phyloP scores from a whole-genome alignment of 2,888 invertebrate species.

The Dicyrtomina minuta region DNA sequence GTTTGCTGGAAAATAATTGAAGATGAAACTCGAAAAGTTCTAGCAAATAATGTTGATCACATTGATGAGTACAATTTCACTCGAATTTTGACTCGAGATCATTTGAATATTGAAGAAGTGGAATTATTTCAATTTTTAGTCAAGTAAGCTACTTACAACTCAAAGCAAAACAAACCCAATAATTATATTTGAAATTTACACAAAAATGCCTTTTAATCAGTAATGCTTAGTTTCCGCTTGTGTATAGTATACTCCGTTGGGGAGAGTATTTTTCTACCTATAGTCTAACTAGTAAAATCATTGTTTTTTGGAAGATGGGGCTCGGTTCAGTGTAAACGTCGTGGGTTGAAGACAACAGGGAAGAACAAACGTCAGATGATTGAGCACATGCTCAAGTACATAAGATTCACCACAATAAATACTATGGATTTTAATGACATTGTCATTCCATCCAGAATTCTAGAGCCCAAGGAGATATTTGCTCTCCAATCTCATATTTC shows the following conservation, averaged over 20 bases:
- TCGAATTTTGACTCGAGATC: slow-evolving; percentile 43
- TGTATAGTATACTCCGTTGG: too few relatives aligned
- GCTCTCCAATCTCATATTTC: slow-evolving; percentile 34
- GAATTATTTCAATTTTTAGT: slow-evolving; percentile 45
- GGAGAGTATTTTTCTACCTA: neutral
- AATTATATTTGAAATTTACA: too few relatives aligned
- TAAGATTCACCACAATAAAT: slow-evolving; percentile 48
- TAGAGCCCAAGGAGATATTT: slow-evolving; percentile 42
- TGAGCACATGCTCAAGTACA: slow-evolving; percentile 39
- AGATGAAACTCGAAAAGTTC: slow-evolving; percentile 37
- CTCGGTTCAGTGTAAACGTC: slow-evolving; percentile 38
- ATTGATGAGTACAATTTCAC: slow-evolving; percentile 41
- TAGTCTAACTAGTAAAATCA: neutral
- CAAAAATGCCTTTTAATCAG: too few relatives aligned
- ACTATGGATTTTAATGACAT: slow-evolving; percentile 39
- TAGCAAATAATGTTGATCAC: slow-evolving; percentile 41
- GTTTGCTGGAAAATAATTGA: slow-evolving; percentile 48
- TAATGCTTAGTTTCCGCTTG: too few relatives aligned
- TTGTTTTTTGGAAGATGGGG: slow-evolving; percentile 42
- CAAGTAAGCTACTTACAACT: slow-evolving; percentile 36
- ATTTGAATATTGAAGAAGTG: slow-evolving; percentile 43
- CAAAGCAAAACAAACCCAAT: too few relatives aligned
- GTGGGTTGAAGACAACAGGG: slow-evolving; percentile 39
- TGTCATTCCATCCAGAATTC: slow-evolving; percentile 44
- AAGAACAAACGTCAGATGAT: slow-evolving; percentile 45